Evolutionary conservation across 2,797 vertebrate genomes (phyloP).

Genomic region (Urophycis tenuis): DNA sequence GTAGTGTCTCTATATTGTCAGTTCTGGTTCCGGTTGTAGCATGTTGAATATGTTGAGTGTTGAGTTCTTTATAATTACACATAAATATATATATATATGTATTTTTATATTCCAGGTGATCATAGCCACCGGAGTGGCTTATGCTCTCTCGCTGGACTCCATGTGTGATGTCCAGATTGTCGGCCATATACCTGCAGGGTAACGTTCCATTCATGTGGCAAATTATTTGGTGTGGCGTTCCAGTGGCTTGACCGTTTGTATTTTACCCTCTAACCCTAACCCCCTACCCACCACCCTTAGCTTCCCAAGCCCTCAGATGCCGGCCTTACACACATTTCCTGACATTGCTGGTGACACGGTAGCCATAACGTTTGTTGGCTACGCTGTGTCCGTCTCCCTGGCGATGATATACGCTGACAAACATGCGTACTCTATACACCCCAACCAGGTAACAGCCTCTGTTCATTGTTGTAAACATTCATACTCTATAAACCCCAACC

Average conservation of each 20-base stretch:
- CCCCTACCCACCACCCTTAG: constrained; percentile 49
- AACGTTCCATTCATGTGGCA: constrained; percentile 25
- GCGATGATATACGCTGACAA: constrained; percentile 94
- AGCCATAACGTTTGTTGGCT: constrained; percentile 84
- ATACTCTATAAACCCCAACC: too few relatives aligned
- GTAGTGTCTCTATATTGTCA: background rate
- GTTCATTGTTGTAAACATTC: too few relatives aligned
- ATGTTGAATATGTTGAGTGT: background rate
- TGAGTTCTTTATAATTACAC: background rate
- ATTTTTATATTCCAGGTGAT: constrained; percentile 71
- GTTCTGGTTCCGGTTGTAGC: background rate
- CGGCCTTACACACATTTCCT: constrained; percentile 74
- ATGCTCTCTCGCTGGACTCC: constrained; percentile 78
- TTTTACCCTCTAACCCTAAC: too few relatives aligned
- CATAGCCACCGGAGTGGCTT: constrained; percentile 78
- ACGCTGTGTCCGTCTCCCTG: constrained; percentile 84
- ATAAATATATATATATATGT: background rate
- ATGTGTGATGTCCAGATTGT: constrained; percentile 81
- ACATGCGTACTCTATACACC: constrained; percentile 83
- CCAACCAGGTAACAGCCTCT: constrained; percentile 76
- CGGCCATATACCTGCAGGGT: constrained; percentile 85
- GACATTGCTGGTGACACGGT: constrained; percentile 80
- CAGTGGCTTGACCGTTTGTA: constrained; percentile 5
- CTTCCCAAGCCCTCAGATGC: constrained; percentile 76
- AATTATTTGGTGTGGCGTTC: background rate